Conservation (phyloP, 2,113 vertebrate genomes). For the Seriola aureovittata region DNA sequence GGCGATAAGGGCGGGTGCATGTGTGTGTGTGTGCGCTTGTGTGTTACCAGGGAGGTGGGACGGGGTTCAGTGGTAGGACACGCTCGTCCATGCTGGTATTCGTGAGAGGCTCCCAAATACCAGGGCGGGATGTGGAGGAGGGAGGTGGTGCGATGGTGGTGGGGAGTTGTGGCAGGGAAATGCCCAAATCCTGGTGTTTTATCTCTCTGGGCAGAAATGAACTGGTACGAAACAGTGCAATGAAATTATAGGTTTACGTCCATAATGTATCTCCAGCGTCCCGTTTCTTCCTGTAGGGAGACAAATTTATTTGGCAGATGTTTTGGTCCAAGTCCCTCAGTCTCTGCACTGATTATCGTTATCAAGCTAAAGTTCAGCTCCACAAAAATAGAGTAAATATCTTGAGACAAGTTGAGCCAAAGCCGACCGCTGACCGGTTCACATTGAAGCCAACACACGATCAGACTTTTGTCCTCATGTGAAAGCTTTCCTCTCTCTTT, state of each 20-base stretch:
- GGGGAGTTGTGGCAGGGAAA: slow-evolving; percentile 27
- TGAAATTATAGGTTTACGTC: neutral
- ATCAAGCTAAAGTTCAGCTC: neutral
- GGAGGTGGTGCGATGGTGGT: slow-evolving; percentile 20
- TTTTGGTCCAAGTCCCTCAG: neutral
- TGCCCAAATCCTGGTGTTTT: slow-evolving; percentile 47
- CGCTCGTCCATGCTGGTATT: slow-evolving; percentile 84
- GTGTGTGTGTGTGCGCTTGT: slow-evolving; percentile 37
- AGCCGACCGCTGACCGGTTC: neutral
- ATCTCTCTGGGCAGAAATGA: slow-evolving; percentile 33
- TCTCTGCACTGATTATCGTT: too few relatives aligned
- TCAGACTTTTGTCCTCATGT: neutral
- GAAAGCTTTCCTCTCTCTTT: too few relatives aligned
- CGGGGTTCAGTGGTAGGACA: slow-evolving; percentile 84
- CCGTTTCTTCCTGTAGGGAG: neutral
- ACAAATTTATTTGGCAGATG: neutral
- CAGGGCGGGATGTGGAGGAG: slow-evolving; percentile 52
- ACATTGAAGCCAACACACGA: neutral
- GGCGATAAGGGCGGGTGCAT: slow-evolving; percentile 71
- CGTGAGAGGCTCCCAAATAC: slow-evolving; percentile 82
- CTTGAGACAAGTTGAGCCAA: neutral
- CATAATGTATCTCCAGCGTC: neutral
- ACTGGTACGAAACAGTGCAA: slow-evolving; percentile 17
- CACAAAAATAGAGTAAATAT: neutral
- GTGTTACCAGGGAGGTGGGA: slow-evolving; percentile 70